Conservation (phyloP, 1,140 invertebrate genomes). For the Drosophila eugracilis region DNA sequence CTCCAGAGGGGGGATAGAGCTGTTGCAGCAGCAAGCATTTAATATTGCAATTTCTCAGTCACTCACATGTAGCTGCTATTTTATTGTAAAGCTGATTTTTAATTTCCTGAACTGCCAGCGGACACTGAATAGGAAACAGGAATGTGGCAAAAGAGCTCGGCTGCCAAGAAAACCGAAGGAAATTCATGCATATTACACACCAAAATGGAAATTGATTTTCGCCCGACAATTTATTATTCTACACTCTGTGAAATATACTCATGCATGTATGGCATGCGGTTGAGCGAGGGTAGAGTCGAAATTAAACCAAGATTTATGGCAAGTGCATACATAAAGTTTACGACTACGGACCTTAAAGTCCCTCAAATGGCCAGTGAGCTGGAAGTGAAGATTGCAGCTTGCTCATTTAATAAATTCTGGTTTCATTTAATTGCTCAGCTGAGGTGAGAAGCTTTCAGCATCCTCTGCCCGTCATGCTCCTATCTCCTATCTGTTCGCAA, state of each 20-base stretch:
- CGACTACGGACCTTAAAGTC: constrained; percentile 28
- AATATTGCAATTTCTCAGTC: constrained; percentile 22
- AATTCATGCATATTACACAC: constrained; percentile 44
- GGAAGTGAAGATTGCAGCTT: constrained; percentile 16
- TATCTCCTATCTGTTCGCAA: constrained; percentile 25
- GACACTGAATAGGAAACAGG: constrained; percentile 33
- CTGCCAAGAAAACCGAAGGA: constrained; percentile 13
- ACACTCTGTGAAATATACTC: constrained; percentile 59
- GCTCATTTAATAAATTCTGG: not conserved
- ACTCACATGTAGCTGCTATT: constrained; percentile 16
- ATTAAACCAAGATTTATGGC: constrained; percentile 65
- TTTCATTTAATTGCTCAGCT: constrained; percentile 19
- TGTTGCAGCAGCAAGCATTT: constrained; percentile 36
- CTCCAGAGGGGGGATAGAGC: constrained; percentile 30
- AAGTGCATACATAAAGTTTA: constrained; percentile 21
- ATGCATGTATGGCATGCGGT: constrained; percentile 41
- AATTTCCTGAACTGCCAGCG: constrained; percentile 62
- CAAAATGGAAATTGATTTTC: constrained; percentile 71
- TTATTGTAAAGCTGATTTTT: constrained; percentile 51
- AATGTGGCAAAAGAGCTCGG: constrained; percentile 3
- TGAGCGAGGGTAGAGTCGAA: constrained; percentile 32
- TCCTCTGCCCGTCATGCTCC: constrained; percentile 1
- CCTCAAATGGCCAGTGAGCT: constrained; percentile 8
- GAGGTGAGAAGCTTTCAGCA: constrained; percentile 11
- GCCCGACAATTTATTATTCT: constrained; percentile 61